Conservation (phyloP, 2,113 vertebrate species). For the Sebastes schlegelii region DNA sequence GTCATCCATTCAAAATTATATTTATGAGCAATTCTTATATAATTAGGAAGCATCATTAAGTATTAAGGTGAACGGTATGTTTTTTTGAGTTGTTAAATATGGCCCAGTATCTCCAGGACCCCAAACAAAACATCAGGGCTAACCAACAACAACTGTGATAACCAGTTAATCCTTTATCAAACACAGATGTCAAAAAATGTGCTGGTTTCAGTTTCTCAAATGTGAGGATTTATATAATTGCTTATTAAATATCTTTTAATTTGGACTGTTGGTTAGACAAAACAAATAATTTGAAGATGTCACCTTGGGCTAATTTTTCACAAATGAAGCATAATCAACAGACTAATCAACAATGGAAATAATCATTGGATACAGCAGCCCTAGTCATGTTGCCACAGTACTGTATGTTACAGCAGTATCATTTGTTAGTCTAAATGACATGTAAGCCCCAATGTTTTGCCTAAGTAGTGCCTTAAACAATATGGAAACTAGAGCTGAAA, state of each 20-base stretch:
- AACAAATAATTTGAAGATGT: not conserved
- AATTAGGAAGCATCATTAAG: not conserved
- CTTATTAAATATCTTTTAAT: too few relatives aligned
- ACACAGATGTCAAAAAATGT: too few relatives aligned
- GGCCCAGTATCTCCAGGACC: too few relatives aligned
- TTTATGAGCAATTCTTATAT: not conserved
- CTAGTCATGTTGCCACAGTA: too few relatives aligned
- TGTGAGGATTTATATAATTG: too few relatives aligned
- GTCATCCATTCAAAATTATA: not conserved
- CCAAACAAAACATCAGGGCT: too few relatives aligned
- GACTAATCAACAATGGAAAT: too few relatives aligned
- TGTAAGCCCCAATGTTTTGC: not conserved
- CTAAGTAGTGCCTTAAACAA: too few relatives aligned
- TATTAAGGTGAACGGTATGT: not conserved
- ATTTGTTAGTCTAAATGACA: not conserved
- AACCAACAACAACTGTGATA: too few relatives aligned
- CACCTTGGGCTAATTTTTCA: not conserved
- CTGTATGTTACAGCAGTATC: not conserved
- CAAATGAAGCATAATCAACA: not conserved
- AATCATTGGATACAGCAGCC: too few relatives aligned
- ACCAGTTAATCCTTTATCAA: too few relatives aligned
- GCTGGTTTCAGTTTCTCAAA: too few relatives aligned
- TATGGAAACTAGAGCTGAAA: not conserved
- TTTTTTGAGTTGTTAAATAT: not conserved
- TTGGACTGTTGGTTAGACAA: not conserved